Base-by-base conservation (phyloP, 2,113 vertebrate genomes). In the Pristiophorus japonicus region DNA sequence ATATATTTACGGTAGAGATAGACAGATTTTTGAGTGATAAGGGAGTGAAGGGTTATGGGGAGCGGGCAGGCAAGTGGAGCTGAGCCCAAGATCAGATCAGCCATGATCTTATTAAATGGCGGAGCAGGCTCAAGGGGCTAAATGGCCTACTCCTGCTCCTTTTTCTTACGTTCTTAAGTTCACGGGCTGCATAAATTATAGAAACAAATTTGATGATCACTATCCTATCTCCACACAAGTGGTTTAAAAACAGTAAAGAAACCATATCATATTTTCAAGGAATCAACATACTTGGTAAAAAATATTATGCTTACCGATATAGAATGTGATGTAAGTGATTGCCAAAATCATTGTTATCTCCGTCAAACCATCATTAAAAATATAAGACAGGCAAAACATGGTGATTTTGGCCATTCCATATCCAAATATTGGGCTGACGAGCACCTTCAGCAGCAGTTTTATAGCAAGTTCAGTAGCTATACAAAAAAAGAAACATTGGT, bases 281-380 rank as follows among this genome's bases (percentile, higher is more conserved):
- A 59, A 59, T 22, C 45, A 88, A 55, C 22, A 70, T 47, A 94
- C 5, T n/a, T 87, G 51, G 84, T 55, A 95, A n/a, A 85, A 70
- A 81, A n/a, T 63, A 67, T 62, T 63, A 94, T 70, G 27, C 96
- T 96, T 96, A 96, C 96, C 96, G 1, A 96, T 1, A 63, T 96
- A 96, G 73, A 96, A 96, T 85, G 96, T 96, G 45, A 96, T 51
- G 22, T 96, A 96, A 38, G 95, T 88, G 75, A 96, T 96, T 67
- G 96, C 95, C 63, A 96, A 96, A 94, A 95, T 96, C 34, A 96
- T 59, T 47, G 96, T 45, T 96, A 96, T 96, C 96, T 96, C 96
- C 95, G 95, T 95, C 22, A 96, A 51, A 78, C 95, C 95, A 96
- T 96, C 96, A 96, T 96, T 96, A 94, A 96, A 96, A 51, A 96